phyloP scores from a whole-genome alignment of 2,113 vertebrate genomes.

The Peucedramus taeniatus region DNA sequence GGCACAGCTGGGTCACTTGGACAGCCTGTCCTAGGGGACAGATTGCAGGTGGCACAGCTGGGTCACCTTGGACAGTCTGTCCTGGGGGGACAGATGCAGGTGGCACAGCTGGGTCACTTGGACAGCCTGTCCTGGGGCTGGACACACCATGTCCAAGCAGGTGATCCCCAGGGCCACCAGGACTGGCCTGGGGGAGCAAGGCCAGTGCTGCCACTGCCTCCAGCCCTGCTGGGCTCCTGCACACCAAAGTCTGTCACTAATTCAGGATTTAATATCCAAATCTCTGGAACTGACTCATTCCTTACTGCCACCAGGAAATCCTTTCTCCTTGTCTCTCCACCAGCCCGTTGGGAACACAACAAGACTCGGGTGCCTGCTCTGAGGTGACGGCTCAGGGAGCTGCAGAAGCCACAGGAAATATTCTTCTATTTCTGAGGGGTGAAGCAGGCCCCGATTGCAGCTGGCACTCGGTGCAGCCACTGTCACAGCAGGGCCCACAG shows the following conservation, averaged over 20 bases:
- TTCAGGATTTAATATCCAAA: background rate
- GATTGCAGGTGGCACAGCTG: too few relatives aligned
- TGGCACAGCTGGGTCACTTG: background rate
- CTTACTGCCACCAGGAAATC: background rate
- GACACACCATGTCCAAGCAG: accelerated
- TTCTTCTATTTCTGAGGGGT: accelerated
- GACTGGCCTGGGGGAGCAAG: background rate
- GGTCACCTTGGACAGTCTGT: too few relatives aligned
- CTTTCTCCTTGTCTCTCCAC: background rate
- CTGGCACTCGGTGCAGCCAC: accelerated
- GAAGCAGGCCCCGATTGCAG: accelerated
- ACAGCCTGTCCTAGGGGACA: too few relatives aligned
- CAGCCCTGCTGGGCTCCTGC: background rate
- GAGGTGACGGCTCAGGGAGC: background rate
- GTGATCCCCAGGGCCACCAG: background rate
- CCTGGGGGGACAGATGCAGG: too few relatives aligned
- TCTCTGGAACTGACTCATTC: background rate
- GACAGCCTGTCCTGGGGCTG: background rate
- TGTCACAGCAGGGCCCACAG: accelerated
- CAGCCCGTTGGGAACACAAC: background rate
- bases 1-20: too few relatives aligned
- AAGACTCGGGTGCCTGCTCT: accelerated
- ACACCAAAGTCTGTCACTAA: background rate
- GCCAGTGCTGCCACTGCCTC: background rate
- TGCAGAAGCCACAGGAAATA: background rate